These are phyloP conservation scores for Ostrea denselamellosa DNA, from an alignment of 1,140 invertebrate genomes.

Conservation along the genomic window DNA sequence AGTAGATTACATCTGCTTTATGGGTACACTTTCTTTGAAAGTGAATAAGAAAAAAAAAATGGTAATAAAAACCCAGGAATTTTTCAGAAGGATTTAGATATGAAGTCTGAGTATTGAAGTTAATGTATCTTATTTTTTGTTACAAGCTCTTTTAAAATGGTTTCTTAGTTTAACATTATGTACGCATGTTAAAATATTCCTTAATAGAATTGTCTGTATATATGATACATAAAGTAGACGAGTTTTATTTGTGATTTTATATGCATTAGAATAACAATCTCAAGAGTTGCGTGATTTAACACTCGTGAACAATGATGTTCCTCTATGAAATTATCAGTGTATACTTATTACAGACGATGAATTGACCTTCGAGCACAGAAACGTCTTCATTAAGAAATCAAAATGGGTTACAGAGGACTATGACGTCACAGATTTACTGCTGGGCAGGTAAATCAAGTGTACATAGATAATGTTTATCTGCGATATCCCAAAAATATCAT, in stretches of 20 bases:
- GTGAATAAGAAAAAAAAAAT: background rate
- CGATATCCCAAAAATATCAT: background rate
- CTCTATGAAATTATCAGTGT: background rate
- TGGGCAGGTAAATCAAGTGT: constrained; percentile 78
- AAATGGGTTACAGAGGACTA: constrained; percentile 80
- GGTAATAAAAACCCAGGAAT: background rate
- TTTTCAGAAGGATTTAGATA: background rate
- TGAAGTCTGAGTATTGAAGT: background rate
- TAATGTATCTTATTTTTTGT: background rate
- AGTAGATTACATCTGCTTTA: background rate
- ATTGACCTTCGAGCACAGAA: constrained; percentile 77
- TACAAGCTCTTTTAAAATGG: background rate
- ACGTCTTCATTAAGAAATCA: constrained; percentile 76
- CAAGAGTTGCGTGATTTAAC: background rate
- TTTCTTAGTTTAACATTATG: background rate
- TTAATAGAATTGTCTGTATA: background rate
- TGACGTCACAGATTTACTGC: constrained; percentile 74
- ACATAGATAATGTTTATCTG: background rate
- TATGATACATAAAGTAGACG: background rate
- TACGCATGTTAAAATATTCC: background rate
- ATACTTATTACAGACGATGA: constrained; percentile 52
- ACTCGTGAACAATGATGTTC: background rate
- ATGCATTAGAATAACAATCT: background rate
- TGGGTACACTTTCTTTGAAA: background rate
- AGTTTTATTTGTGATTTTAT: background rate